A percentile compares a stretch with the other conserved stretches of the same genome.
Conservation (phyloP, 2,888 invertebrate species). For the Strigamia maritima region DNA sequence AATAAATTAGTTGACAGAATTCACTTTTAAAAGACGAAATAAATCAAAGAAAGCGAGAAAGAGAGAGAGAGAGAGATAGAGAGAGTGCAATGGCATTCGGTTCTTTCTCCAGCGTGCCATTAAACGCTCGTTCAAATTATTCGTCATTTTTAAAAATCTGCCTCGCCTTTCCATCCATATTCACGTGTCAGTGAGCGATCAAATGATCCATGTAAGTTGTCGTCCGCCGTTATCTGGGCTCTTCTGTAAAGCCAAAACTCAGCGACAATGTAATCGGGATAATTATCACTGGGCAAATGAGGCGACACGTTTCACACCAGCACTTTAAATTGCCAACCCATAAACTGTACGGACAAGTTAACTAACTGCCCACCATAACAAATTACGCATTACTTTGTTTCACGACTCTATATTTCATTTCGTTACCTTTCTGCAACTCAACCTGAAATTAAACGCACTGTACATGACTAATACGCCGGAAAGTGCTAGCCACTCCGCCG, state of each 20-base stretch:
- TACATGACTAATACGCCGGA: too few species aligned
- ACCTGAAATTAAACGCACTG: not conserved
- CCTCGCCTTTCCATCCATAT: not conserved
- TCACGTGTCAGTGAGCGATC: conserved; percentile 18
- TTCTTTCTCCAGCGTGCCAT: not conserved
- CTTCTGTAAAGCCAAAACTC: not conserved
- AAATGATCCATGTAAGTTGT: conserved; percentile 28
- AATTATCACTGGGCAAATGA: conserved; percentile 30
- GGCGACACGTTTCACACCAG: conserved; percentile 17
- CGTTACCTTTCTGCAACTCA: not conserved
- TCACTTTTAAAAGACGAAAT: conserved; percentile 22
- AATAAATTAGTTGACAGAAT: conserved; percentile 25
- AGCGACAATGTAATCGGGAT: conserved; percentile 26
- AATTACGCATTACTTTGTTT: not conserved
- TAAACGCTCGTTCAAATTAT: not conserved
- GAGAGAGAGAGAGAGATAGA: not conserved
- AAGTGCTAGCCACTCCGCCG: too few species aligned
- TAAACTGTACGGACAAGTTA: conserved; percentile 28
- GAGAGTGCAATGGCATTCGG: not conserved
- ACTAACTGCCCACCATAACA: conserved; percentile 13
- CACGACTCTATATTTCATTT: not conserved
- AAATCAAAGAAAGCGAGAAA: not conserved
- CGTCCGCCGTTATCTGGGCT: not conserved
- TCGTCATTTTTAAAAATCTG: not conserved
- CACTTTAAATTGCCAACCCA: not conserved